Percentiles rank a stretch among this genome's conserved stretches.
Evolutionary conservation across 1,140 invertebrate species (phyloP).

Genomic region (Drosophila chauvacae): DNA sequence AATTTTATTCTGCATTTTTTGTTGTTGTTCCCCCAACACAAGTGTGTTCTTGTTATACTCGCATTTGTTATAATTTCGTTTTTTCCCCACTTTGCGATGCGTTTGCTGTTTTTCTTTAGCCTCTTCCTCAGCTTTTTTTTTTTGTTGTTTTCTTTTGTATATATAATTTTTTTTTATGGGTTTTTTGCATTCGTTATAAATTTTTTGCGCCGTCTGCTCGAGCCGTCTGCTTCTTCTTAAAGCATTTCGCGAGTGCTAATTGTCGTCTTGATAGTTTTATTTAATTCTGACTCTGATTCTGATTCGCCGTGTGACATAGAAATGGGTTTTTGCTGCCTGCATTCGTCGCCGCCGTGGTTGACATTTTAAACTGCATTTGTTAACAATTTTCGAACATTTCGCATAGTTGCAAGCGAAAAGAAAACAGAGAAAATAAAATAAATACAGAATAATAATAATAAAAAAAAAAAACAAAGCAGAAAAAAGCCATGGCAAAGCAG

Average conservation of each 20-base stretch:
- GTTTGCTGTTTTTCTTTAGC: constrained; percentile 71
- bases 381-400: constrained; percentile 77
- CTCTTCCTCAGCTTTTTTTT: constrained; percentile 20
- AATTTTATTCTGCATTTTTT: background rate
- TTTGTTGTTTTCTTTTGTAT: constrained; percentile 23
- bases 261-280: constrained; percentile 54
- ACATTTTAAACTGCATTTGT: constrained; percentile 81
- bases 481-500: constrained; percentile 34
- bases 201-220: constrained; percentile 40
- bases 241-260: constrained; percentile 35
- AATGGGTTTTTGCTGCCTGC: constrained; percentile 50
- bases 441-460: background rate
- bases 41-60: constrained; percentile 57
- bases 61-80: constrained; percentile 44
- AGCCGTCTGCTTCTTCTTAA: constrained; percentile 14
- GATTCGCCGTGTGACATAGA: constrained; percentile 68
- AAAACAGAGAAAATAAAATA: constrained; percentile 16
- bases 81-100: constrained; percentile 56
- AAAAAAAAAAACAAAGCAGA: constrained; percentile 4
- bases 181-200: constrained; percentile 50
- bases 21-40: constrained; percentile 49
- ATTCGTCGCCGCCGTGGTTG: constrained; percentile 75
- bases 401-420: constrained; percentile 51
- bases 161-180: constrained; percentile 35
- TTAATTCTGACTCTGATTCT: constrained; percentile 41